Conservation (phyloP, 35 echinoderm and acorn worm genomes). For the Heliocidaris erythrogramma region DNA sequence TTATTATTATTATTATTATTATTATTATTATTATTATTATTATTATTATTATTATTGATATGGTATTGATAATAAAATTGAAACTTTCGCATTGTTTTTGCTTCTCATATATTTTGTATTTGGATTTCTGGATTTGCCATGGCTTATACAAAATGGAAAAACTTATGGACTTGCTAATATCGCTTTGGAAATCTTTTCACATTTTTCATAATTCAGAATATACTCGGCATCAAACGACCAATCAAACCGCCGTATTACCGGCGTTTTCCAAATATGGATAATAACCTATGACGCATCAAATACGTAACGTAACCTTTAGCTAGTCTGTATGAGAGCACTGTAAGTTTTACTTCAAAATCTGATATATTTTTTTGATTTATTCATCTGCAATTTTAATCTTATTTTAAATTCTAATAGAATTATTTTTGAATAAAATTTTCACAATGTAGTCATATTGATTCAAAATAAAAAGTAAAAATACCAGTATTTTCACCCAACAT, state of each 20-base stretch:
- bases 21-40: too few species aligned
- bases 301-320: neutral
- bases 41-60: too few species aligned
- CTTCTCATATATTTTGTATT: too few species aligned
- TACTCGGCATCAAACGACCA: neutral
- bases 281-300: neutral
- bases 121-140: too few species aligned
- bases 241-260: slow-evolving; percentile 40
- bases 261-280: slow-evolving; percentile 39
- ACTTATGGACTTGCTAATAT: too few species aligned
- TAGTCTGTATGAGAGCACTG: neutral
- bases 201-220: neutral
- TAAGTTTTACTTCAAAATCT: too few species aligned
- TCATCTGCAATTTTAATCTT: neutral
- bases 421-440: neutral
- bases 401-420: neutral
- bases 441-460: neutral
- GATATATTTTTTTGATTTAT: too few species aligned
- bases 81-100: too few species aligned
- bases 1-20: too few species aligned
- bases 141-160: too few species aligned
- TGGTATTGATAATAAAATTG: too few species aligned
- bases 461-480: neutral
- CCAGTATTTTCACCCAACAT: neutral
- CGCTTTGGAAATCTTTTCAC: too few species aligned